Percentiles rank a stretch among this genome's conserved stretches.
Conservation (phyloP, 2,888 invertebrate genomes). For the Steinernema scapterisci region DNA sequence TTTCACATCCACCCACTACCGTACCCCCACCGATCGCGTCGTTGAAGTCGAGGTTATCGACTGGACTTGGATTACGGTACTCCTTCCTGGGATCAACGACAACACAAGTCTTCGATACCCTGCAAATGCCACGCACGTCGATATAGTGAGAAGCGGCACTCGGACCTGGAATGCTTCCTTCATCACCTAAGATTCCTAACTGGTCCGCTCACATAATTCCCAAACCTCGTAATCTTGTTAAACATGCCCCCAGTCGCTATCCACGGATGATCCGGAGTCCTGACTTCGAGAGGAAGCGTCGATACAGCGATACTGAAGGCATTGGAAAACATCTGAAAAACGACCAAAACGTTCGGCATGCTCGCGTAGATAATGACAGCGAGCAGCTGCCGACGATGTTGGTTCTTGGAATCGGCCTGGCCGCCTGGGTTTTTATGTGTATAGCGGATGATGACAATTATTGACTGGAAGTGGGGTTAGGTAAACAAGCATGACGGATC, state of each 20-base stretch:
- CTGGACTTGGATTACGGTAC: background rate
- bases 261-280: background rate
- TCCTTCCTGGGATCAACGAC: background rate
- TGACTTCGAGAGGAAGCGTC: background rate
- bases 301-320: background rate
- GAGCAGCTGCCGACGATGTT: slow-evolving; percentile 7
- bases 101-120: background rate
- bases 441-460: background rate
- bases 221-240: background rate
- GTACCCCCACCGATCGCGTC: background rate
- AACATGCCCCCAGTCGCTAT: background rate
- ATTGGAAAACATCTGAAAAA: background rate
- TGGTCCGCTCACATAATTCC: too few relatives aligned
- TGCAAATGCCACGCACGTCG: background rate
- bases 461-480: background rate
- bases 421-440: background rate
- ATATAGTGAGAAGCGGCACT: background rate
- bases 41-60: background rate
- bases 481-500: background rate
- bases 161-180: background rate
- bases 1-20: too few relatives aligned
- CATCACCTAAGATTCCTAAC: background rate
- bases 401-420: background rate
- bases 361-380: slow-evolving; percentile 14
- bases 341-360: background rate